Percentiles rank a stretch among this genome's conserved stretches.
Evolutionary conservation across 2,888 invertebrate genomes (phyloP).

Genomic region (Meteorus colon): DNA sequence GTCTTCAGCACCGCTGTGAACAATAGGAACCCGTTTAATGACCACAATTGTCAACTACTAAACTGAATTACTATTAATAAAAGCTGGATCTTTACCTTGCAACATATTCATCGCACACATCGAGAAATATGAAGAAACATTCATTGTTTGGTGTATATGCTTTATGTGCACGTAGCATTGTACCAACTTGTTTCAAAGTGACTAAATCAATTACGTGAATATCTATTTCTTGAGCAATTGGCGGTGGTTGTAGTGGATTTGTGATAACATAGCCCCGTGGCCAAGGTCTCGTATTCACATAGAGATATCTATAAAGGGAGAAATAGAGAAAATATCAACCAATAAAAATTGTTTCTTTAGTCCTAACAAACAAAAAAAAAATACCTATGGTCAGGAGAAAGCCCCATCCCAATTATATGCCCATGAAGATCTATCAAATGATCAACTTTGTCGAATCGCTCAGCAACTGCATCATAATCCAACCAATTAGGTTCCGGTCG

Average conservation of each 20-base stretch:
- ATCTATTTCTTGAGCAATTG: constrained; percentile 90
- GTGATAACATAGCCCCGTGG: constrained; percentile 83
- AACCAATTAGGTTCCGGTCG: constrained; percentile 80
- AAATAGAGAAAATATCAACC: neutral
- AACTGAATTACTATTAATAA: neutral
- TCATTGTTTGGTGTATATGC: constrained; percentile 90
- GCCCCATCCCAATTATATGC: constrained; percentile 90
- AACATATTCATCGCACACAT: constrained; percentile 87
- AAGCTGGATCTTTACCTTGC: constrained; percentile 78
- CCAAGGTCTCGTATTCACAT: constrained; percentile 90
- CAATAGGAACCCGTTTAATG: constrained; percentile 33
- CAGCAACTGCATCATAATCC: constrained; percentile 80
- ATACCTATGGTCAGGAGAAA: constrained; percentile 84
- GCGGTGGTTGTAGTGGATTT: constrained; percentile 86
- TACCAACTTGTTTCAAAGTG: constrained; percentile 84
- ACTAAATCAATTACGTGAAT: constrained; percentile 89
- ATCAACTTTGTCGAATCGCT: constrained; percentile 84
- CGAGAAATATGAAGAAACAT: constrained; percentile 90
- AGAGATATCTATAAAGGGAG: constrained; percentile 77
- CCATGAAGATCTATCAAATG: constrained; percentile 88
- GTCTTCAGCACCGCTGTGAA: constrained; percentile 86
- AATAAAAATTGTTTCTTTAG: constrained; percentile 22
- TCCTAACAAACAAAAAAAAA: constrained; percentile 9
- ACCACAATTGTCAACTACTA: neutral
- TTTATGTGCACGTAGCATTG: constrained; percentile 85